Evolutionary conservation across 1,140 invertebrate genomes (phyloP).

Genomic region (Marisa cornuarietis): DNA sequence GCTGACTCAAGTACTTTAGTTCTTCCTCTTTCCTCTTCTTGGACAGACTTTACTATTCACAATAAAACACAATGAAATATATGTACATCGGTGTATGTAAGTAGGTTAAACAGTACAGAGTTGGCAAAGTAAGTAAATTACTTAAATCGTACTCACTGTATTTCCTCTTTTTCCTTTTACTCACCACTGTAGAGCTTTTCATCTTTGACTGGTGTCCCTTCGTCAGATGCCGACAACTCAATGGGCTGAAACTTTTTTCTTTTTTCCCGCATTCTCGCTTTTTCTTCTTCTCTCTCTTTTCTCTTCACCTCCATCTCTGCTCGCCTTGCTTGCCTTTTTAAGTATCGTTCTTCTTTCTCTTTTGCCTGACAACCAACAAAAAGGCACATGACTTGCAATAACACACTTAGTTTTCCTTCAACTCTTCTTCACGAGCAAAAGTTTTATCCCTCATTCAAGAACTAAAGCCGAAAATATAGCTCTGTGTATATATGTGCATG

Average conservation of each 20-base stretch:
- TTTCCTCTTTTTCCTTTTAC: background rate
- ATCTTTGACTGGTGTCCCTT: constrained; percentile 17
- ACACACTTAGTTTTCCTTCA: too few relatives aligned
- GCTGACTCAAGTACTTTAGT: background rate
- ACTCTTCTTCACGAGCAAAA: too few relatives aligned
- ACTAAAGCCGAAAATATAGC: too few relatives aligned
- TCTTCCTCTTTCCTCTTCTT: background rate
- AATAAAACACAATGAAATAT: too few relatives aligned
- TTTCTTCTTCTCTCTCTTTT: constrained; percentile 61
- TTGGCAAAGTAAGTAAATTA: background rate
- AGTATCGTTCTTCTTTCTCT: constrained; percentile 62
- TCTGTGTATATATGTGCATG: too few relatives aligned
- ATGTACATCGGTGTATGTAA: too few relatives aligned
- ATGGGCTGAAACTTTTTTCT: constrained; percentile 32
- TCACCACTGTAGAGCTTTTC: background rate
- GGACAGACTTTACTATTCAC: background rate
- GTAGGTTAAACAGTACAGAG: too few relatives aligned
- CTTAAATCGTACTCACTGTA: background rate
- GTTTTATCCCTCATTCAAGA: too few relatives aligned
- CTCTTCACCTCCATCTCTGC: constrained; percentile 60
- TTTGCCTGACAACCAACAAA: constrained; percentile 45
- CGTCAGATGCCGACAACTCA: constrained; percentile 5
- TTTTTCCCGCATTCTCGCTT: constrained; percentile 47
- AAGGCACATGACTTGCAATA: background rate
- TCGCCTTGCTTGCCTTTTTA: constrained; percentile 53